Base-by-base conservation (phyloP, 2,797 vertebrate species). In the Discoglossus pictus region DNA sequence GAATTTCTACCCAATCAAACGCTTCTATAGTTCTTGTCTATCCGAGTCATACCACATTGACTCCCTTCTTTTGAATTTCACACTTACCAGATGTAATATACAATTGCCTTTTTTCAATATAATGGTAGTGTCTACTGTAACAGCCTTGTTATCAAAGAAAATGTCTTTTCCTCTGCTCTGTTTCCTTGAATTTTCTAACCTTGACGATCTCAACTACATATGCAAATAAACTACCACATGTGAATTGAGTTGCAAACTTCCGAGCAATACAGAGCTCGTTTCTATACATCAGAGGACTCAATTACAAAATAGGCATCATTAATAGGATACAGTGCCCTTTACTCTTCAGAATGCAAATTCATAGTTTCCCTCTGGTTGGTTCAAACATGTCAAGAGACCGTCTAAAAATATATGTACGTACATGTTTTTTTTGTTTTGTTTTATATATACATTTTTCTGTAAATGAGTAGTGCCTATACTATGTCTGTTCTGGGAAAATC, bases 401-500 rank as follows among this genome's bases (percentile, higher is more conserved):
- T 35, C 65, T 61, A 60, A 53, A 68, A 53, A 47, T 54, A 61
- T 78, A 78, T 79, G 74, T 69, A 74, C 79, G 77, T 79, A 76
- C 74, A 74, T 65, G 68, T 72, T 40, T 34, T n/a, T 11, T 54
- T 38, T 68, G 76, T 62, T 80, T 38, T 75, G n/a, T n/a, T n/a
- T n/a, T n/a, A n/a, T n/a, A n/a, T n/a, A n/a, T n/a, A n/a, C n/a
- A n/a, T n/a, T n/a, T n/a, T n/a, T n/a, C n/a, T n/a, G n/a, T n/a
- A n/a, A 80, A 79, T 78, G 64, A 78, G 78, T 51, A 6, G 70
- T 63, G 65, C 70, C 76, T 79, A 75, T 73, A 78, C 62, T 1
- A 69, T 0, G 6, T 65, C 70, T 80, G 80, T 80, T 79, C 78
- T 34, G 82, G 80, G 76, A 82, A 84, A 81, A 83, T 79, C 81